Conservation (phyloP, 2,113 vertebrate species). For the Hiodon alosoides region DNA sequence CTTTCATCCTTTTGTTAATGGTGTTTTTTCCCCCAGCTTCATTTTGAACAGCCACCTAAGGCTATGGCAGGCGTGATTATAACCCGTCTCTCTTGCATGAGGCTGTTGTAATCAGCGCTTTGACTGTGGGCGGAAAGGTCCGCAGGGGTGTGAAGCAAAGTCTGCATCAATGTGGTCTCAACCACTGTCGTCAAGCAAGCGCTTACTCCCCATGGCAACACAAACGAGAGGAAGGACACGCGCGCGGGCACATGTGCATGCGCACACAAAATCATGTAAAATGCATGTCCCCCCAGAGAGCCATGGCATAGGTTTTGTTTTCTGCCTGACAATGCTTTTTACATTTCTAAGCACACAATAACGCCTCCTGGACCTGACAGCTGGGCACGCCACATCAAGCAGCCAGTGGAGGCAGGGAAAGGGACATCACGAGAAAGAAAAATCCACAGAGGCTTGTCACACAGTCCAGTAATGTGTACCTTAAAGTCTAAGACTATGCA, state of each 20-base stretch:
- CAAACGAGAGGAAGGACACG: constrained; percentile 42
- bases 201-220: constrained; percentile 73
- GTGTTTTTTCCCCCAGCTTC: not conserved
- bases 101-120: constrained; percentile 35
- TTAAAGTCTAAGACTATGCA: constrained; percentile 14
- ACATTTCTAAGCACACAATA: constrained; percentile 20
- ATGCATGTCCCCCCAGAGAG: not conserved
- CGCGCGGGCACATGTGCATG: not conserved
- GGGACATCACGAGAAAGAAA: not conserved
- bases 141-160: constrained; percentile 31
- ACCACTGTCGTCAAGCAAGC: constrained; percentile 44
- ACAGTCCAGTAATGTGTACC: constrained; percentile 6
- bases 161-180: constrained; percentile 48
- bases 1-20: no score
- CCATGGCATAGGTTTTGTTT: not conserved
- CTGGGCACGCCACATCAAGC: constrained; percentile 22
- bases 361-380: constrained; percentile 27
- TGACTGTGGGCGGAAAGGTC: constrained; percentile 24
- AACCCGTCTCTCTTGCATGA: not conserved
- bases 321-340: not conserved
- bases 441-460: constrained; percentile 21
- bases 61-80: not conserved
- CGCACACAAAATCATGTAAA: not conserved
- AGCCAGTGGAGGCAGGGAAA: constrained; percentile 7
- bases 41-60: constrained; percentile 7